Conservation (phyloP, 2,797 vertebrate species). For the Phoebastria nigripes region DNA sequence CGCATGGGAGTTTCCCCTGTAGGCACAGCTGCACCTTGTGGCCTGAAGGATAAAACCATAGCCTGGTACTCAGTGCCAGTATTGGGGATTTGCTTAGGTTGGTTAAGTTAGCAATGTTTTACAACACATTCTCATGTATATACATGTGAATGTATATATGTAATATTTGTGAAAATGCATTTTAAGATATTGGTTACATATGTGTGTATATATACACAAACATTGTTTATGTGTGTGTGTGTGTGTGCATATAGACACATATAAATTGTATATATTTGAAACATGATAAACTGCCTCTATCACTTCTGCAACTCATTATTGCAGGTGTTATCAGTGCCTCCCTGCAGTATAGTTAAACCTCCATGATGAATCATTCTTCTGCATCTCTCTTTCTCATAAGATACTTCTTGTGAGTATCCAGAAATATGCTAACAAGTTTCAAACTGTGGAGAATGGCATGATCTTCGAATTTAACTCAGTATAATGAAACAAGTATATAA, state of each 20-base stretch:
- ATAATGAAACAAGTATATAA: not conserved
- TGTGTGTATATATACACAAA: not conserved
- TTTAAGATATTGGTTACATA: not conserved
- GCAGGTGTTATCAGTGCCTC: not conserved
- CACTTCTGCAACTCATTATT: not conserved
- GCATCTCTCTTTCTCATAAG: not conserved
- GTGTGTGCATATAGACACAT: not conserved
- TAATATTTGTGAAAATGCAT: not conserved
- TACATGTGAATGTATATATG: not conserved
- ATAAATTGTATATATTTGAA: not conserved
- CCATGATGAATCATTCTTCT: not conserved
- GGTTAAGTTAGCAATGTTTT: not conserved
- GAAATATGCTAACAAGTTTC: not conserved
- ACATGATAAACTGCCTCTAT: not conserved
- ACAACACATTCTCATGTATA: not conserved
- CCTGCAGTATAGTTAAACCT: not conserved
- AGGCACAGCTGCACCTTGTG: not conserved
- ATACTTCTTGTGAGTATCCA: not conserved
- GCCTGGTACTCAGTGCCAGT: not conserved
- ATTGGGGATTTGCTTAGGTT: not conserved
- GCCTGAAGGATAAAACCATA: not conserved
- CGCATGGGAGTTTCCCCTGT: fast-evolving
- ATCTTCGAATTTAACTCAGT: not conserved
- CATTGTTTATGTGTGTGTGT: not conserved
- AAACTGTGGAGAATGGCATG: not conserved